These are phyloP conservation scores for Erythrolamprus reginae DNA, from an alignment of 2,113 vertebrate genomes.

Conservation along the genomic window DNA sequence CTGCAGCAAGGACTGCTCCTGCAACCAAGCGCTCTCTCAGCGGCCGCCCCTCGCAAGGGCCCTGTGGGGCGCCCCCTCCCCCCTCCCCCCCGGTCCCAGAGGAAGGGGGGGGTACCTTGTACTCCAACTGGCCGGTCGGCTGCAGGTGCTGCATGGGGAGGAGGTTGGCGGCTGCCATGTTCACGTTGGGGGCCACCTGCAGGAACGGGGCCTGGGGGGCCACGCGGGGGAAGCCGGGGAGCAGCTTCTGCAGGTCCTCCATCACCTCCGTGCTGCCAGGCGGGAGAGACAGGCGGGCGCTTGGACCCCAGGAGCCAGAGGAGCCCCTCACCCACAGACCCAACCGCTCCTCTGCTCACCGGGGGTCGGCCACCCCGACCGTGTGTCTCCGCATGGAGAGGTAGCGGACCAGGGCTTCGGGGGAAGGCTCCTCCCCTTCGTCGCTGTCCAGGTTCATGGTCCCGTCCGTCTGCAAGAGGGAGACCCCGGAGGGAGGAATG, in stretches of 20 bases:
- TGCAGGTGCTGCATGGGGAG: slow-evolving; percentile 90
- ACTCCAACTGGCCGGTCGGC: slow-evolving; percentile 90
- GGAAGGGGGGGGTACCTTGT: slow-evolving; percentile 79
- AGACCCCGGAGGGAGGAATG: not conserved
- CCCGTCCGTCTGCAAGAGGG: slow-evolving; percentile 79
- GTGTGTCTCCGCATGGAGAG: slow-evolving; percentile 97
- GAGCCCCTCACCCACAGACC: too few species aligned
- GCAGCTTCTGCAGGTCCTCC: slow-evolving; percentile 91
- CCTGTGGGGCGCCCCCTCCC: too few species aligned
- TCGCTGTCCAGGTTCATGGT: slow-evolving; percentile 93
- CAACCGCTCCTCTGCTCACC: slow-evolving; percentile 64
- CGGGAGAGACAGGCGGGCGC: rapidly evolving
- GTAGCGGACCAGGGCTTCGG: slow-evolving; percentile 94
- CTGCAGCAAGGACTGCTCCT: slow-evolving; percentile 97
- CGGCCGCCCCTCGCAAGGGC: not conserved
- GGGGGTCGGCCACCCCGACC: slow-evolving; percentile 94
- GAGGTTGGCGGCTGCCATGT: slow-evolving; percentile 85
- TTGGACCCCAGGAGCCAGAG: not conserved
- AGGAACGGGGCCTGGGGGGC: slow-evolving; percentile 86
- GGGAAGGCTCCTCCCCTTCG: slow-evolving; percentile 94
- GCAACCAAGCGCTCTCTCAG: not conserved
- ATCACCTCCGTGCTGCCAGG: slow-evolving; percentile 84
- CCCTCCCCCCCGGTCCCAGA: not conserved
- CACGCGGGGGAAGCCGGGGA: slow-evolving; percentile 85
- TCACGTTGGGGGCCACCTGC: slow-evolving; percentile 78